Percentiles rank a stretch among this genome's conserved stretches.
These are phyloP conservation scores for Coelopa pilipes DNA, from an alignment of 2,888 invertebrate genomes.

Conservation along the genomic window DNA sequence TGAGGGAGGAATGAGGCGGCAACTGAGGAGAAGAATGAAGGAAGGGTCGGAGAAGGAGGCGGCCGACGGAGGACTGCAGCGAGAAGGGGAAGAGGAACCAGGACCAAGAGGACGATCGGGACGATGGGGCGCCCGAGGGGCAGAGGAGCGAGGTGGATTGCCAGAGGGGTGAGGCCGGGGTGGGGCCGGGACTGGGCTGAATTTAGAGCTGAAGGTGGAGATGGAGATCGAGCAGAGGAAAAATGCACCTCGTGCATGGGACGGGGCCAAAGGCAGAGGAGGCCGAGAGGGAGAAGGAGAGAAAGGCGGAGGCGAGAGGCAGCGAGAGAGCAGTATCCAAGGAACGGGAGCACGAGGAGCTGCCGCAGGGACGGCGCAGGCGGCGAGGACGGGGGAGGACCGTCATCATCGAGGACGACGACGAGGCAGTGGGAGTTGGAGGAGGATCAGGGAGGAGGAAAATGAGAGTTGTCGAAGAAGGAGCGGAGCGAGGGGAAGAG, in stretches of 20 bases:
- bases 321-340: not conserved
- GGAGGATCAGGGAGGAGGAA: not conserved
- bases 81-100: too few species aligned
- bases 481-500: too few species aligned
- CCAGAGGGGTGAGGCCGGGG: too few species aligned
- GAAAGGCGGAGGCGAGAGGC: not conserved
- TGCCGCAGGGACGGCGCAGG: not conserved
- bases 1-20: not conserved
- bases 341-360: not conserved
- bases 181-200: too few species aligned
- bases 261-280: not conserved
- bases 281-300: not conserved
- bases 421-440: not conserved
- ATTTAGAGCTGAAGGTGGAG: too few species aligned
- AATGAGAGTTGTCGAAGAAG: too few species aligned
- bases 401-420: not conserved
- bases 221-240: too few species aligned
- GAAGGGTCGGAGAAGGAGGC: not conserved
- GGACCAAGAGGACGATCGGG: too few species aligned
- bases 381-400: not conserved
- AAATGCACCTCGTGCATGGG: not conserved
- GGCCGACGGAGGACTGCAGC: too few species aligned
- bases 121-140: too few species aligned
- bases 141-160: too few species aligned
- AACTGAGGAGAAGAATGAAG: not conserved